These are phyloP conservation scores for Ephydatia muelleri DNA, from an alignment of 37 sponge, comb jelly and placozoan genomes.

Conservation along the genomic window DNA sequence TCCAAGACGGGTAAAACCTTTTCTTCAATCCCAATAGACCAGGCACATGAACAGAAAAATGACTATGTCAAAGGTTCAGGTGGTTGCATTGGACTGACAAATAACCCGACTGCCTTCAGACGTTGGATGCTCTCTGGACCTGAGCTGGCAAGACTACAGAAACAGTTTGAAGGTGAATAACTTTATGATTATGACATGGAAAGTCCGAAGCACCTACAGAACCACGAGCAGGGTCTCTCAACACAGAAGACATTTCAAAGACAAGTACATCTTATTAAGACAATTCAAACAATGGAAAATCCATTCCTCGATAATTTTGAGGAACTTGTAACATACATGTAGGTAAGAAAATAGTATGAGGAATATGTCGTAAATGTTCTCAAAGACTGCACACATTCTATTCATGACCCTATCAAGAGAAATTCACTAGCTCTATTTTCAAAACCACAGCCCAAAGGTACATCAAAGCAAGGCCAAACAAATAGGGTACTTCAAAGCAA, in stretches of 20 bases:
- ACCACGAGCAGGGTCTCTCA: slow-evolving; percentile 35
- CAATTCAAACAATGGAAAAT: neutral
- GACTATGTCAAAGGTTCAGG: slow-evolving; percentile 21
- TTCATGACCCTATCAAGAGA: slow-evolving; percentile 18
- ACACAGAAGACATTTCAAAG: slow-evolving; percentile 28
- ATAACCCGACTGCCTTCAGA: slow-evolving; percentile 33
- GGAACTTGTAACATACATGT: slow-evolving; percentile 6
- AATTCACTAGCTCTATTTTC: slow-evolving; percentile 9
- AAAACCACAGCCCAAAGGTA: slow-evolving; percentile 1
- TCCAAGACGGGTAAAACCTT: slow-evolving; percentile 24
- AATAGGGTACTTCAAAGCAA: neutral
- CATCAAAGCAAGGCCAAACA: slow-evolving; percentile 9
- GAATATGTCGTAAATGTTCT: slow-evolving; percentile 7
- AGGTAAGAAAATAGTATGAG: slow-evolving; percentile 13
- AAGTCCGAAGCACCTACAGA: neutral
- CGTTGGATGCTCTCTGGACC: slow-evolving; percentile 29
- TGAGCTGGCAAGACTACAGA: slow-evolving; percentile 35
- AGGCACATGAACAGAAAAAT: slow-evolving; percentile 41
- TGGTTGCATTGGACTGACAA: slow-evolving; percentile 23
- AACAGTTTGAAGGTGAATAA: slow-evolving; percentile 22
- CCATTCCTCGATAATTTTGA: slow-evolving; percentile 3
- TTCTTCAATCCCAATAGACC: slow-evolving; percentile 28
- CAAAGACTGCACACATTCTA: slow-evolving; percentile 16
- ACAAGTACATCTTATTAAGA: slow-evolving; percentile 4
- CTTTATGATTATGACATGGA: neutral